phyloP scores from a whole-genome alignment of 2,797 vertebrate genomes.

The Chelonia mydas region DNA sequence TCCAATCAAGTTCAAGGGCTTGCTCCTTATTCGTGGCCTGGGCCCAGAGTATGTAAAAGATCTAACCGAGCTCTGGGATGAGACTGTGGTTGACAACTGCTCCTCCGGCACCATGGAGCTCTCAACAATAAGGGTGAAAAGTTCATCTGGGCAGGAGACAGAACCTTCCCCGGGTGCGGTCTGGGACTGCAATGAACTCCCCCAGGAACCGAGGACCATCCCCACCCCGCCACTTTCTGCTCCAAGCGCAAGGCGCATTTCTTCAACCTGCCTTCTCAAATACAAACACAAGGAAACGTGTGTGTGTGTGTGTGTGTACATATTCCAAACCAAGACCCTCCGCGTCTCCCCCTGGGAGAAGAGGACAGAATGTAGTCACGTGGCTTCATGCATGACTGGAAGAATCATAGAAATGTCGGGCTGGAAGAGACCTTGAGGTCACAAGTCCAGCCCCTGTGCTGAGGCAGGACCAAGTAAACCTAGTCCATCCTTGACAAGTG shows the following conservation, averaged over 20 bases:
- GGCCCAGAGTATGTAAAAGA: not conserved
- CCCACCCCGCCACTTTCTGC: not conserved
- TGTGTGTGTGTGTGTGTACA: not conserved
- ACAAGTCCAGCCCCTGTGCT: not conserved
- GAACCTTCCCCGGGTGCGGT: not conserved
- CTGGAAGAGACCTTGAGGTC: not conserved
- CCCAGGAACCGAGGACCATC: not conserved
- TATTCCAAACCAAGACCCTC: not conserved
- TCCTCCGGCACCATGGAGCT: not conserved
- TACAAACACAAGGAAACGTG: not conserved
- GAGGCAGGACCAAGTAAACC: not conserved
- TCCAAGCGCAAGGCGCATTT: not conserved
- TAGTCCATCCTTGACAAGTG: not conserved
- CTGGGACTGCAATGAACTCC: not conserved
- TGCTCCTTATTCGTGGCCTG: not conserved
- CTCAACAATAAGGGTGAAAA: not conserved
- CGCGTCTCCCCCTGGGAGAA: not conserved
- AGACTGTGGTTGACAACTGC: no score
- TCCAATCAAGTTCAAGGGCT: not conserved
- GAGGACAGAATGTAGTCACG: not conserved
- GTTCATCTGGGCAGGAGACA: not conserved
- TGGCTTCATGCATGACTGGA: not conserved
- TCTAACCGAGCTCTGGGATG: not conserved
- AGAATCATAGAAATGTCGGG: not conserved
- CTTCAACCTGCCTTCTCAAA: not conserved